Conservation (phyloP, 2,888 invertebrate species). For the Clanis bilineata region DNA sequence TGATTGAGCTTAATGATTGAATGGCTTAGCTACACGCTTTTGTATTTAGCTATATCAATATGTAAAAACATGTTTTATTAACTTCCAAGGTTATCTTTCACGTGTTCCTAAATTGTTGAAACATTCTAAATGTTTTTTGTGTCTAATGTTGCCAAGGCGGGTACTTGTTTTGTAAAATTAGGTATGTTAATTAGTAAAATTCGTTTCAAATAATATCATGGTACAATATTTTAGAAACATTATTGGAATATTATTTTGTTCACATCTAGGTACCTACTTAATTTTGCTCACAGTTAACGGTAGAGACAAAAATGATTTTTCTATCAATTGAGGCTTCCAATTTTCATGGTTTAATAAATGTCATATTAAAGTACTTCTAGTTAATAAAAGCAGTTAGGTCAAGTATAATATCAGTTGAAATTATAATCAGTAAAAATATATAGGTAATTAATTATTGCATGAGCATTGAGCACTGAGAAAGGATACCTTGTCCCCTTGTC, state of each 20-base stretch:
- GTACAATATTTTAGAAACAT: not conserved
- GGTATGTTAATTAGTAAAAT: not conserved
- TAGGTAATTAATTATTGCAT: too few relatives aligned
- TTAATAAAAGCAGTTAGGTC: too few relatives aligned
- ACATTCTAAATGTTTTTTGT: constrained; percentile 8
- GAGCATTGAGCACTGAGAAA: too few relatives aligned
- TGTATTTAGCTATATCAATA: constrained; percentile 6
- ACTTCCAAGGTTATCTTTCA: constrained; percentile 11
- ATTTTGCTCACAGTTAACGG: too few relatives aligned
- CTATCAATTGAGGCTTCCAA: too few relatives aligned
- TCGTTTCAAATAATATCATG: not conserved
- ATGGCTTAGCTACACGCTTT: not conserved
- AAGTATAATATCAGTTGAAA: too few relatives aligned
- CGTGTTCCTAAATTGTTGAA: constrained; percentile 8
- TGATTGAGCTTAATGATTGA: constrained; percentile 34
- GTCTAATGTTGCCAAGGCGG: not conserved
- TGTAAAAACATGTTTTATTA: constrained; percentile 13
- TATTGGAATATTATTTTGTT: not conserved
- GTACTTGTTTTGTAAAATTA: not conserved
- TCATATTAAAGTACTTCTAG: too few relatives aligned
- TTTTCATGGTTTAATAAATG: too few relatives aligned
- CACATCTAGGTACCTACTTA: not conserved
- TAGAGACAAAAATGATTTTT: too few relatives aligned
- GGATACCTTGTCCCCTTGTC: too few relatives aligned
- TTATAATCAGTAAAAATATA: too few relatives aligned